phyloP scores from a whole-genome alignment of 2,888 invertebrate genomes.

The Leuctra nigra region DNA sequence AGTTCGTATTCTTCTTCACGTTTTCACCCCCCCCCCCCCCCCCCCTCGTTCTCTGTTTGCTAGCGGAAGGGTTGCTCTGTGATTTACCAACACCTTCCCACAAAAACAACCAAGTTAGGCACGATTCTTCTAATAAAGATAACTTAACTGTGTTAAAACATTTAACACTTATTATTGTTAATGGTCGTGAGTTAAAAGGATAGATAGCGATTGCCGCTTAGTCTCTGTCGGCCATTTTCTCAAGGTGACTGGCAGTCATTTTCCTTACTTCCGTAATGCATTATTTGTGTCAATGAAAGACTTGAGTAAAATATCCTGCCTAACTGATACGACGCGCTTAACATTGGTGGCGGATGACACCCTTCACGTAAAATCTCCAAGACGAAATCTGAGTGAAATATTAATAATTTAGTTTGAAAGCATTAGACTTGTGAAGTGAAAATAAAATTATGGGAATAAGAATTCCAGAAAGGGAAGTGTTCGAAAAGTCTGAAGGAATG shows the following conservation, averaged over 20 bases:
- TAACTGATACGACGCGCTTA: too few relatives aligned
- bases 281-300: too few relatives aligned
- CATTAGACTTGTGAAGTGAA: neutral
- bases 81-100: neutral
- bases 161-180: too few relatives aligned
- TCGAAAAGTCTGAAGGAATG: neutral
- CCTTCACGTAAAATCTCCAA: neutral
- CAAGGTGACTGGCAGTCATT: too few relatives aligned
- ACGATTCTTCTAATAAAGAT: neutral
- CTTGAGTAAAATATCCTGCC: too few relatives aligned
- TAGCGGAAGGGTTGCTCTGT: neutral
- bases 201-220: too few relatives aligned
- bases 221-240: too few relatives aligned
- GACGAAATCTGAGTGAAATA: neutral
- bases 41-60: too few relatives aligned
- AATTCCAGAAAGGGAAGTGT: neutral
- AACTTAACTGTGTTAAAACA: neutral
- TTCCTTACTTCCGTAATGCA: too few relatives aligned
- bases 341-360: neutral
- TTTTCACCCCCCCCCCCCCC: too few relatives aligned
- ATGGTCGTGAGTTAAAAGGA: too few relatives aligned
- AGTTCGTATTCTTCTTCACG: too few relatives aligned
- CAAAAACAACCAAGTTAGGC: neutral
- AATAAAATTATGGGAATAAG: conserved; percentile 1
- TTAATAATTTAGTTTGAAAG: conserved; percentile 1